phyloP scores from a whole-genome alignment of 2,888 invertebrate species.

The Xanthorhoe spadicearia region DNA sequence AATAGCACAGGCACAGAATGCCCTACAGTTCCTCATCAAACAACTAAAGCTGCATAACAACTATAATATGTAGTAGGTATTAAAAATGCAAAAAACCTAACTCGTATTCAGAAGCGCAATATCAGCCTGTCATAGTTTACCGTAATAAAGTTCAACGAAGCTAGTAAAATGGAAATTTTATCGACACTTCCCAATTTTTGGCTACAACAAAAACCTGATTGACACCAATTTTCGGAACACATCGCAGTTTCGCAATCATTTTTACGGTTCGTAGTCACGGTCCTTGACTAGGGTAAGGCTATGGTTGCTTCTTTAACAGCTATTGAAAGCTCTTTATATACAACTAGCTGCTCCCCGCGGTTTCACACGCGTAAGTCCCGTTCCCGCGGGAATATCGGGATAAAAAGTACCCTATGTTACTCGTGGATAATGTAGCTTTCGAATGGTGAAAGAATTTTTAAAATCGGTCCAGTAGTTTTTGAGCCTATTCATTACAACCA shows the following conservation, averaged over 20 bases:
- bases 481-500: too few relatives aligned
- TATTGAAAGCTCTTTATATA: neutral
- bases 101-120: slow-evolving; percentile 15
- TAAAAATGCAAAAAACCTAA: slow-evolving; percentile 14
- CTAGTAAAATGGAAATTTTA: slow-evolving; percentile 40
- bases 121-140: slow-evolving; percentile 21
- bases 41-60: neutral
- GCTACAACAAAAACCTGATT: slow-evolving; percentile 43
- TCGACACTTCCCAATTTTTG: slow-evolving; percentile 36
- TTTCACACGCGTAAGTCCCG: too few relatives aligned
- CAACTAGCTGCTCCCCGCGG: too few relatives aligned
- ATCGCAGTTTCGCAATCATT: slow-evolving; percentile 50
- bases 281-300: slow-evolving; percentile 7
- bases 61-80: neutral
- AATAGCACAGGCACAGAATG: neutral
- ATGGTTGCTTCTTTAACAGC: neutral
- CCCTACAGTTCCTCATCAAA: neutral
- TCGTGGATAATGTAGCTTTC: too few relatives aligned
- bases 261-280: slow-evolving; percentile 55
- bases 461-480: too few relatives aligned
- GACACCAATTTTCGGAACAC: slow-evolving; percentile 50
- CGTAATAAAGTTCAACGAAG: slow-evolving; percentile 34
- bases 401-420: too few relatives aligned
- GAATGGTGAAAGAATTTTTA: too few relatives aligned
- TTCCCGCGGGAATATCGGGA: too few relatives aligned